These are phyloP conservation scores for Mus spretus DNA, from an alignment of 2,797 vertebrate genomes.

Conservation along the genomic window DNA sequence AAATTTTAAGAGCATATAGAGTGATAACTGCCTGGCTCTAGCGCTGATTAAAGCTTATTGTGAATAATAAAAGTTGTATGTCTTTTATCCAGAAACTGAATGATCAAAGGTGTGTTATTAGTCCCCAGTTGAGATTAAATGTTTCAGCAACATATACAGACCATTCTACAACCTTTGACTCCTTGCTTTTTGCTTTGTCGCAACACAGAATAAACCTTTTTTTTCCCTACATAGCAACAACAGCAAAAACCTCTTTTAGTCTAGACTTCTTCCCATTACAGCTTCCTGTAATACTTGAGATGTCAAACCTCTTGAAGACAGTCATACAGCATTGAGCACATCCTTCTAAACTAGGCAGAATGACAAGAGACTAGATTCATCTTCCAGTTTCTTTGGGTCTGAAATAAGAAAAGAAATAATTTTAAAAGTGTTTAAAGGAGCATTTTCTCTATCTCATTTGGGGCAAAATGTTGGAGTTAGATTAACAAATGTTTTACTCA, in stretches of 20 bases:
- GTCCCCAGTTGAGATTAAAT: too few relatives aligned
- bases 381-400: neutral
- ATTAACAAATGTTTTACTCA: neutral
- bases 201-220: neutral
- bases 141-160: neutral
- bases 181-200: neutral
- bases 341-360: fast-evolving
- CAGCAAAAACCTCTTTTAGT: neutral
- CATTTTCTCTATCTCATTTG: neutral
- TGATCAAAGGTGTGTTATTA: too few relatives aligned
- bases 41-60: too few relatives aligned
- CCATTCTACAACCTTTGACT: neutral
- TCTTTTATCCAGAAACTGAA: too few relatives aligned
- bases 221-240: neutral
- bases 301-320: neutral
- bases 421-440: neutral
- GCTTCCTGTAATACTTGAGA: neutral
- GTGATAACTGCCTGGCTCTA: too few relatives aligned
- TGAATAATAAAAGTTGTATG: too few relatives aligned
- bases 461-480: neutral
- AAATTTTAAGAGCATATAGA: too few relatives aligned
- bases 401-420: neutral
- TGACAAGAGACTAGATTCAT: neutral
- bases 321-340: neutral
- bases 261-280: neutral